Evolutionary conservation across 2,888 invertebrate species (phyloP), one percentile per base, ranked within the genome.

Genomic region (Drosophila nigricruria): DNA sequence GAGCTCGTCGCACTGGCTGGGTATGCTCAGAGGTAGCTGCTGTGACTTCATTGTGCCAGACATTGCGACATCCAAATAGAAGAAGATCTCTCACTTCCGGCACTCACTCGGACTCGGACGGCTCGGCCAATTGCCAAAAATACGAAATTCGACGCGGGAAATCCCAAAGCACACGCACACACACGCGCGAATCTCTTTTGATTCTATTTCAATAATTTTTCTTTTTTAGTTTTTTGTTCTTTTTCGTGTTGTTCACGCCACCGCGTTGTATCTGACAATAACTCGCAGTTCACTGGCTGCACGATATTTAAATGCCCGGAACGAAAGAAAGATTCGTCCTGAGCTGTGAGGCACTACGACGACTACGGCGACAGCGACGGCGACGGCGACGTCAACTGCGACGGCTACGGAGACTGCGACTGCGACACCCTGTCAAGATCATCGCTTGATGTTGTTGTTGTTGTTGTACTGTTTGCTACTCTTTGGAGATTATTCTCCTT

Each of bases 281-380:
- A 92, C 87, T 87, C 84, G 82, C 83, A 80, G 84, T 82, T 82
- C 88, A 82, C 84, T 77, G 84, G 86, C 89, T 77, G 84, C 88
- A 83, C 89, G 88, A 88, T 92, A 91, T 92, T 92, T 92, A 92
- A 92, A 91, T 82, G 88, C 75, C 89, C 87, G 88, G 77, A 86
- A 88, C 79, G 79, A 61, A 60, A 72, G 65, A 70, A 53, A 65
- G 60, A 70, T 66, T 74, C 60, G 68, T 78, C 70, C 73, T 82
- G 76, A 70, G 74, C 67, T 64, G 70, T 49, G 75, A 80, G 70
- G 62, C 56, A 42, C 58, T 47, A 54, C 36, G 61, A 54, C 60
- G 40, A 60, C 40, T 20, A 52, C 61, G 42, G 66, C 36, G 63
- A 57, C 57, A 27, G 69, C 38, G 27, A 56, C 72, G 42, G 70